A percentile compares a stretch with the other conserved stretches of the same genome.
Evolutionary conservation across 1,140 invertebrate genomes (phyloP).

Genomic region (Antheraea mylitta): DNA sequence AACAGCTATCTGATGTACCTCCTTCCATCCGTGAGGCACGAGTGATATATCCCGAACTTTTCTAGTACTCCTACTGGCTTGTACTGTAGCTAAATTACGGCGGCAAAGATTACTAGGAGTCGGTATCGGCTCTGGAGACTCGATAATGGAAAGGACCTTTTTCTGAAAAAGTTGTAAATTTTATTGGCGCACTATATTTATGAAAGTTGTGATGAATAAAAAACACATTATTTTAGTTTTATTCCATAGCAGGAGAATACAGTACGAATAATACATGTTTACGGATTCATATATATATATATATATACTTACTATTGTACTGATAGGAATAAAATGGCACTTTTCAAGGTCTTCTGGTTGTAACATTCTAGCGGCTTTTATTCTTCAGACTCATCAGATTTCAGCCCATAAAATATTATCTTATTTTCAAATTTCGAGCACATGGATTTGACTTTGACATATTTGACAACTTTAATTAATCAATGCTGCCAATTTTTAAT

Average conservation of each 20-base stretch:
- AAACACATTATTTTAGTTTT: no score
- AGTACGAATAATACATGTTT: not conserved
- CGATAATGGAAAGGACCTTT: slow-evolving; percentile 39
- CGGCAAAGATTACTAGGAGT: slow-evolving; percentile 35
- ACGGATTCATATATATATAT: not conserved
- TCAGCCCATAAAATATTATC: no score
- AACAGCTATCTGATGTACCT: slow-evolving; percentile 37
- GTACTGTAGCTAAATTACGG: slow-evolving; percentile 36
- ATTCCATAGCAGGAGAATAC: no score
- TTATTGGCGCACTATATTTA: not conserved
- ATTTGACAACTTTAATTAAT: no score
- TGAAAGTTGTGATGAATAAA: no score
- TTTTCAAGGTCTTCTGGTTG: slow-evolving; percentile 40
- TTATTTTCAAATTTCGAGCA: no score
- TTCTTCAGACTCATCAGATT: not conserved
- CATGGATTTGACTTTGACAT: no score
- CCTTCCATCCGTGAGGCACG: slow-evolving; percentile 13
- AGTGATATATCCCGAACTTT: not conserved
- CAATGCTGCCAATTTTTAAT: no score
- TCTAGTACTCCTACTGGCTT: slow-evolving; percentile 21
- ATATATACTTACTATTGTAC: slow-evolving; percentile 49
- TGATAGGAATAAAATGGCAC: slow-evolving; percentile 52
- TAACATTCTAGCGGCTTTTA: not conserved
- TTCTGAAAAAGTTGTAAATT: slow-evolving; percentile 27
- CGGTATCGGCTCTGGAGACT: slow-evolving; percentile 22